phyloP scores from a whole-genome alignment of 2,888 invertebrate species.

The Marronus borbonicus region DNA sequence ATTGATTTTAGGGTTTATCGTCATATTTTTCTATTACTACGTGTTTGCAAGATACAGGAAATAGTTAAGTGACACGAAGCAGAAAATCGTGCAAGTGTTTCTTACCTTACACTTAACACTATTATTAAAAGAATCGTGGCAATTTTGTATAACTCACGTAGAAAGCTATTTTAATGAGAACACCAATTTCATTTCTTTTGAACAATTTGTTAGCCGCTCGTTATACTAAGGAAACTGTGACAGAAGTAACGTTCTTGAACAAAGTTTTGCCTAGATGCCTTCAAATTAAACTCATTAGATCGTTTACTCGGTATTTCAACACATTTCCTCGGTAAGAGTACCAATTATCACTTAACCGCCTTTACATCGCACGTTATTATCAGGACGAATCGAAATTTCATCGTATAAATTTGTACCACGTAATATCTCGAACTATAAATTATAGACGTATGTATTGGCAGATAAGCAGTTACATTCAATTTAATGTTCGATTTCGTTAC shows the following conservation, averaged over 20 bases:
- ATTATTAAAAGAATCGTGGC: no score
- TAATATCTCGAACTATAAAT: conserved; percentile 5
- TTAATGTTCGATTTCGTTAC: conserved; percentile 10
- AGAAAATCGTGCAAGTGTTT: no score
- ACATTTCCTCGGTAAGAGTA: neutral
- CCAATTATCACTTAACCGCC: conserved; percentile 6
- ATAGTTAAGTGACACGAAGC: no score
- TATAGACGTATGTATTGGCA: neutral
- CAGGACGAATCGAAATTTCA: conserved; percentile 2
- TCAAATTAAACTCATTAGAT: conserved; percentile 10
- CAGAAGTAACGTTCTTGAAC: neutral
- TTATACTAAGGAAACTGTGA: neutral
- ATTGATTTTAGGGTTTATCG: no score
- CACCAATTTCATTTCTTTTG: neutral
- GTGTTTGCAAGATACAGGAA: no score
- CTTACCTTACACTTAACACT: no score
- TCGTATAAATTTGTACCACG: neutral
- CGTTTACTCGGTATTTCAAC: conserved; percentile 6
- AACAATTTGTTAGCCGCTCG: neutral
- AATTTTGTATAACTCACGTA: no score
- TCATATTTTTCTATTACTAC: no score
- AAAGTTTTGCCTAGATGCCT: neutral
- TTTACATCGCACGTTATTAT: conserved; percentile 6
- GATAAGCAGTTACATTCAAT: conserved; percentile 4
- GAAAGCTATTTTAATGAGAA: neutral